Percentiles rank a stretch among this genome's conserved stretches.
Evolutionary conservation across 1,140 invertebrate genomes (phyloP).

Genomic region (Aphaenogaster ashmeadi): DNA sequence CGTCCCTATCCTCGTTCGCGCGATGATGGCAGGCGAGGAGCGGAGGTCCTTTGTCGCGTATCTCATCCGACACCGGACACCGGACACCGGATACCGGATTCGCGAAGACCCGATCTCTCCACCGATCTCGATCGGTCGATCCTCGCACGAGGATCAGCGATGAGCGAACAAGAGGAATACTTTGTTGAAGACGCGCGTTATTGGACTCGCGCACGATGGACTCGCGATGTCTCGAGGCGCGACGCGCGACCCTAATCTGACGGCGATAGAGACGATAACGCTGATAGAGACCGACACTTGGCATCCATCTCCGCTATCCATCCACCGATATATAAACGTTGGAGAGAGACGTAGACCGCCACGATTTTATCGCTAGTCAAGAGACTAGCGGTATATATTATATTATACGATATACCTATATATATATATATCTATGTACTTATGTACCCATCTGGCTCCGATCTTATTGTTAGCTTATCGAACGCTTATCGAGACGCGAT

Average conservation of each 20-base stretch:
- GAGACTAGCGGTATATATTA: not conserved
- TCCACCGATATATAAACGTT: not conserved
- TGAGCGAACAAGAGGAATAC: too few relatives aligned
- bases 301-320: not conserved
- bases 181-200: too few relatives aligned
- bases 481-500: not conserved
- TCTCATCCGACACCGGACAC: too few relatives aligned
- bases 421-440: too few relatives aligned
- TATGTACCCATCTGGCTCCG: not conserved
- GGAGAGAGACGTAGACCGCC: too few relatives aligned
- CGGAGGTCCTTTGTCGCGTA: too few relatives aligned
- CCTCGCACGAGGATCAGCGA: not conserved
- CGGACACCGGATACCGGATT: too few relatives aligned
- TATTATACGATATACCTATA: too few relatives aligned
- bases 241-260: slow-evolving; percentile 46
- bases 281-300: slow-evolving; percentile 33
- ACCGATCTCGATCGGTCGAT: too few relatives aligned
- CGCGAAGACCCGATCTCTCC: too few relatives aligned
- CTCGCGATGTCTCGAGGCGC: slow-evolving; percentile 25
- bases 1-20: too few relatives aligned
- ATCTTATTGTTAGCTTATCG: not conserved
- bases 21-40: too few relatives aligned
- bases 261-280: slow-evolving; percentile 21
- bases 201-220: not conserved
- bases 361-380: not conserved